These are phyloP conservation scores for Monomorium pharaonis DNA, from an alignment of 1,140 invertebrate genomes.

Conservation along the genomic window DNA sequence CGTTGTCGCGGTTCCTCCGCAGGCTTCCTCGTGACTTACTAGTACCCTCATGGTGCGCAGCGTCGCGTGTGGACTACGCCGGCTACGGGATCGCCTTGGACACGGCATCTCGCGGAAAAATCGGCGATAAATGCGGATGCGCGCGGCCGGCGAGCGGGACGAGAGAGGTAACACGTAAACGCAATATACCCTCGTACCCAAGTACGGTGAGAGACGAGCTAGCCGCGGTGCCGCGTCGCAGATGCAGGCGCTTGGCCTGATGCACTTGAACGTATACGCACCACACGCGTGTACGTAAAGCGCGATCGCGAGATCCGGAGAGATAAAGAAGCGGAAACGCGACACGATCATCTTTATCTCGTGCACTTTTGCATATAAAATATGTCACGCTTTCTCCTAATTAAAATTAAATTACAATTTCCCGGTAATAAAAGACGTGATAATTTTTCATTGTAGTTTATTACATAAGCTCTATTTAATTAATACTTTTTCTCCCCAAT, in stretches of 20 bases:
- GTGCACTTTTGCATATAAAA: background rate
- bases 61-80: background rate
- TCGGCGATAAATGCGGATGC: slow-evolving; percentile 73
- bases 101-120: slow-evolving; percentile 62
- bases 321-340: background rate
- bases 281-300: no score
- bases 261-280: slow-evolving; percentile 9
- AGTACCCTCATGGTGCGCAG: slow-evolving; percentile 43
- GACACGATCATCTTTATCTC: background rate
- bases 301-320: background rate
- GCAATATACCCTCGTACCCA: slow-evolving; percentile 68
- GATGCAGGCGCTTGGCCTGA: background rate
- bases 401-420: no score
- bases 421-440: no score
- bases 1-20: slow-evolving; percentile 20
- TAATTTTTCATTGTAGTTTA: no score
- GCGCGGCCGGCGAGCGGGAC: slow-evolving; percentile 30
- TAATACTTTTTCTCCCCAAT: no score
- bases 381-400: background rate
- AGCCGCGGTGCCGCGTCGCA: background rate
- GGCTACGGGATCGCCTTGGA: slow-evolving; percentile 50
- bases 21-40: slow-evolving; percentile 66
- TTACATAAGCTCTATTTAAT: no score
- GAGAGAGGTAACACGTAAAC: slow-evolving; percentile 67
- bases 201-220: background rate